These are phyloP conservation scores for Triplophysa yarkandensis DNA, from an alignment of 2,797 vertebrate species.

Conservation along the genomic window DNA sequence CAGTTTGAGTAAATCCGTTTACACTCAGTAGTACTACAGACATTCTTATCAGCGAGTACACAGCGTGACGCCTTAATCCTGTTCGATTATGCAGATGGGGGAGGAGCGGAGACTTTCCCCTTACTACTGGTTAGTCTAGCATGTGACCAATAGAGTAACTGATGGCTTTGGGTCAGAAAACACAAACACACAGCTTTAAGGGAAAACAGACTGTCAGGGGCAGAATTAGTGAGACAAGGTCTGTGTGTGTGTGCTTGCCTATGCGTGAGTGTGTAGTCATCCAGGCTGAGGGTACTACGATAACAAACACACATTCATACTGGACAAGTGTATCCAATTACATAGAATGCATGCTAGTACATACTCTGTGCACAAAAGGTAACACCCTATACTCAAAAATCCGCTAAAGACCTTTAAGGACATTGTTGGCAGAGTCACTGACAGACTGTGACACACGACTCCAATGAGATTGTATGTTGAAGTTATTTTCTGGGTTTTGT, in stretches of 20 bases:
- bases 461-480: background rate
- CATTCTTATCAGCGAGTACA: conserved; percentile 42
- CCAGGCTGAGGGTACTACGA: conserved; percentile 29
- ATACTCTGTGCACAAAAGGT: conserved; percentile 15
- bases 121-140: conserved; percentile 32
- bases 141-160: conserved; percentile 56
- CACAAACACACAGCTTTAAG: conserved; percentile 2
- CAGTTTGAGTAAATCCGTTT: conserved; percentile 48
- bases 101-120: background rate
- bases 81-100: conserved; percentile 44
- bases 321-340: conserved; percentile 18
- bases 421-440: background rate
- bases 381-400: background rate
- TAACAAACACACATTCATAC: conserved; percentile 42
- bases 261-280: too few relatives aligned
- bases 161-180: conserved; percentile 52
- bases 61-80: conserved; percentile 49
- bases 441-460: background rate
- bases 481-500: background rate
- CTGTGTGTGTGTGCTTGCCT: too few relatives aligned
- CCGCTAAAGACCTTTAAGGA: background rate
- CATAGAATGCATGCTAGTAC: conserved; percentile 11
- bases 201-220: background rate
- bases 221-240: background rate
- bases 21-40: conserved; percentile 27